A percentile compares a stretch with the other conserved stretches of the same genome.
phyloP scores from a whole-genome alignment of 2,888 invertebrate genomes.

The Synanthedon tipuliformis region DNA sequence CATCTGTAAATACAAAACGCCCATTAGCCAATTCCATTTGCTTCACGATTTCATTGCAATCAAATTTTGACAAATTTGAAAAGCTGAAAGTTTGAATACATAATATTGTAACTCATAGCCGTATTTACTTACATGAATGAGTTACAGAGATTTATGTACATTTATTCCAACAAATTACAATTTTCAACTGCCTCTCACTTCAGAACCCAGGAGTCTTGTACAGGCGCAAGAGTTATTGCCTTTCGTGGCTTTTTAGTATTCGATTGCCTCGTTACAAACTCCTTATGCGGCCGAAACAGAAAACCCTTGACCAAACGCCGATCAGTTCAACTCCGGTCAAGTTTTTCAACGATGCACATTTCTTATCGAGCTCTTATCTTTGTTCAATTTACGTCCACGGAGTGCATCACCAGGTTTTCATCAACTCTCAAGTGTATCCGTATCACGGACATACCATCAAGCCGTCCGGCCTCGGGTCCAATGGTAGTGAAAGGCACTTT shows the following conservation, averaged over 20 bases:
- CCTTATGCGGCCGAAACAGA: conserved; percentile 65
- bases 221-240: conserved; percentile 31
- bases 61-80: not conserved
- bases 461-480: conserved; percentile 69
- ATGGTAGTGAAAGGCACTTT: conserved; percentile 65
- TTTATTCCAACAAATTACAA: conserved; percentile 33
- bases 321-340: conserved; percentile 60
- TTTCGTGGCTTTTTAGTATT: conserved; percentile 10
- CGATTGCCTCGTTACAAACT: conserved; percentile 57
- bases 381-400: conserved; percentile 16
- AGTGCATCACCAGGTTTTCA: conserved; percentile 71
- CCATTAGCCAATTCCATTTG: not conserved
- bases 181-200: conserved; percentile 59
- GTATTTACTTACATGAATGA: conserved; percentile 64
- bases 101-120: conserved; percentile 46
- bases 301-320: conserved; percentile 68
- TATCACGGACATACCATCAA: conserved; percentile 66
- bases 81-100: conserved; percentile 13
- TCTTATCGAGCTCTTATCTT: conserved; percentile 19
- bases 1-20: conserved; percentile 74
- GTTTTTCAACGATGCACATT: conserved; percentile 68
- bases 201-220: conserved; percentile 65
- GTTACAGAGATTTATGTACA: conserved; percentile 53
- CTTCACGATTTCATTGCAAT: not conserved
- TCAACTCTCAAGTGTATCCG: conserved; percentile 66